Evolutionary conservation across 2,797 vertebrate species (phyloP).

Genomic region (Fistularia tabacaria): DNA sequence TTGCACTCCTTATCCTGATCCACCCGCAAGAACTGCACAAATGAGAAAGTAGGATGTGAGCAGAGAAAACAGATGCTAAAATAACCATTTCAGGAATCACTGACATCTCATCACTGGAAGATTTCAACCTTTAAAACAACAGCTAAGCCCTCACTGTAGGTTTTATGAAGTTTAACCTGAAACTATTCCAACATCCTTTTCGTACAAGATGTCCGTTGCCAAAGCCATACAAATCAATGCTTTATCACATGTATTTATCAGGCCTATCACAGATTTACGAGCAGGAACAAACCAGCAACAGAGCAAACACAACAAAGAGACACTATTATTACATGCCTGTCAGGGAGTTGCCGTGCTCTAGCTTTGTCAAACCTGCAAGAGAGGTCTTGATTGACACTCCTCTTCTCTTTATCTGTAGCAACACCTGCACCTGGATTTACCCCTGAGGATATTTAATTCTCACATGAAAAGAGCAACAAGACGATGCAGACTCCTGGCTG

Average conservation of each 20-base stretch:
- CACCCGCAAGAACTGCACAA: slow-evolving; percentile 86
- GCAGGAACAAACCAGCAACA: not conserved
- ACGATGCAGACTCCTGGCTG: slow-evolving; percentile 46
- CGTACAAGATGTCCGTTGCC: not conserved
- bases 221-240: slow-evolving; percentile 4
- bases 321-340: slow-evolving; percentile 19
- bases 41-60: slow-evolving; percentile 32
- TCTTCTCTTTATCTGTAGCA: slow-evolving; percentile 54
- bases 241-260: not conserved
- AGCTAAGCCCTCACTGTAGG: slow-evolving; percentile 12
- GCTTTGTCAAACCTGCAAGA: slow-evolving; percentile 36
- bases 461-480: slow-evolving; percentile 60
- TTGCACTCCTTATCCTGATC: slow-evolving; percentile 96
- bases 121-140: slow-evolving; percentile 1
- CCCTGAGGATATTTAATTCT: slow-evolving; percentile 57
- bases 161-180: slow-evolving; percentile 14
- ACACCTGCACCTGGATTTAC: slow-evolving; percentile 64
- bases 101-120: slow-evolving; percentile 13
- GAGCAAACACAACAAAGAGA: slow-evolving; percentile 21
- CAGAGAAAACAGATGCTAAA: slow-evolving; percentile 29
- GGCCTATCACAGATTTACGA: slow-evolving; percentile 2
- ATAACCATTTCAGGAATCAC: slow-evolving; percentile 18
- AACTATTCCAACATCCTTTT: slow-evolving; percentile 8
- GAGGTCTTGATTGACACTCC: slow-evolving; percentile 45
- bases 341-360: slow-evolving; percentile 37